Base-by-base conservation (phyloP, 2,888 invertebrate genomes). In the Bruchidius siliquastri region DNA sequence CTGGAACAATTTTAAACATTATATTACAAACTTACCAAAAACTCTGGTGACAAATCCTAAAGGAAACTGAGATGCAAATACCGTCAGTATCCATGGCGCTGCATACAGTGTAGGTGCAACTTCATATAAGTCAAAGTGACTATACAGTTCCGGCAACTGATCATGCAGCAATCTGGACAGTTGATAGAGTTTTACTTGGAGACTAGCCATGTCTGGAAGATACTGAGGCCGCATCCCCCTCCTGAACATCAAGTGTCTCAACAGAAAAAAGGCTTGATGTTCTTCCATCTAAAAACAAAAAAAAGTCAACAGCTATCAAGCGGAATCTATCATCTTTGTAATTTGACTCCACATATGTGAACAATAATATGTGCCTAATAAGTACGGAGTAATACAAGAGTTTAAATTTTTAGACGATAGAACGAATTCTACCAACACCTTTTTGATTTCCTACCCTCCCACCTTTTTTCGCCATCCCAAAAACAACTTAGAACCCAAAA, bases 61-160 rank as follows among this genome's bases (percentile, higher is more conserved):
- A 0, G 98, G 97, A 85, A 98, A 98, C 87, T 98, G 97, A 72
- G 98, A 98, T 68, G 98, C 97, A 87, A 98, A 98, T 66, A 97
- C 88, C 0, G 98, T 98, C 2, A 98, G 90, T 84, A 98, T 93
- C 98, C 98, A 98, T 0, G 98, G 98, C 0, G 98, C 98, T 0
- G 98, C 98, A 86, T 98, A 98, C 4, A 98, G 87, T 0, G 97
- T 97, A 0, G 98, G 97, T 0, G 96, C 93, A 6, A 98, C 95
- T 87, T 98, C 98, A 83, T 97, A 91, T 20, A 90, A 88, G 81
- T 95, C 94, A 78, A 98, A 90, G 87, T 97, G 97, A 4, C 92
- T 90, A 86, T 97, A 96, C 68, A 98, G 88, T 74, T 95, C 94
- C 0, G 94, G 94, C 76, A 95, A 88, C 80, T 92, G 91, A 86